Percentiles rank a stretch among this genome's conserved stretches.
Conservation (phyloP, 2,888 invertebrate genomes). For the Tipula lateralis region DNA sequence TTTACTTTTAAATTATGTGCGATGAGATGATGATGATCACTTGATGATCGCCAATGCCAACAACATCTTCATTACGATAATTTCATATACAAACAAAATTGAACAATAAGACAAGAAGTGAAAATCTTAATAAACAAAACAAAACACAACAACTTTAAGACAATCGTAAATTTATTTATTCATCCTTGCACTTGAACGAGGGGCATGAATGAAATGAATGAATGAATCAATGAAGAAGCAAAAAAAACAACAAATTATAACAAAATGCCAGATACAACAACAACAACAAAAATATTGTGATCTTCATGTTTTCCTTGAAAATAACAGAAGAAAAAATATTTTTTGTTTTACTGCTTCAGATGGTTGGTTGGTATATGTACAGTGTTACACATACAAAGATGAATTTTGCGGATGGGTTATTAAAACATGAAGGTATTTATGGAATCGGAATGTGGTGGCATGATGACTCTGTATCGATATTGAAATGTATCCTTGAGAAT, state of each 20-base stretch:
- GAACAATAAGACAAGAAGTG: not conserved
- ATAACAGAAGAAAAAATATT: not conserved
- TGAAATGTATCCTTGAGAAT: not conserved
- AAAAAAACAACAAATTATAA: not conserved
- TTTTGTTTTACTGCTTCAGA: not conserved
- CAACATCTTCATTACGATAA: not conserved
- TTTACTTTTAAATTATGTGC: not conserved
- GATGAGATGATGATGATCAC: too few relatives aligned
- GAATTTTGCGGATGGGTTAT: not conserved
- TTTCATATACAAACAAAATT: not conserved
- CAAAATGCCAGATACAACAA: not conserved
- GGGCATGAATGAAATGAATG: not conserved
- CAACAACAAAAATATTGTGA: not conserved
- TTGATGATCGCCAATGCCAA: not conserved
- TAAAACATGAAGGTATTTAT: not conserved
- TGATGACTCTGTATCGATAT: not conserved
- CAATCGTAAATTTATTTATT: constrained; percentile 24
- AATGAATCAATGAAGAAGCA: constrained; percentile 20
- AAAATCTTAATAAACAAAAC: not conserved
- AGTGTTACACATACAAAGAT: not conserved
- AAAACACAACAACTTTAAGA: not conserved
- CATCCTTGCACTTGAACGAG: constrained; percentile 12
- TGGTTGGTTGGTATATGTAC: not conserved
- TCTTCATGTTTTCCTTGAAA: constrained; percentile 19
- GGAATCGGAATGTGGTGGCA: not conserved